Conservation (phyloP, 2,113 vertebrate genomes). For the Antechinus stuartii region DNA sequence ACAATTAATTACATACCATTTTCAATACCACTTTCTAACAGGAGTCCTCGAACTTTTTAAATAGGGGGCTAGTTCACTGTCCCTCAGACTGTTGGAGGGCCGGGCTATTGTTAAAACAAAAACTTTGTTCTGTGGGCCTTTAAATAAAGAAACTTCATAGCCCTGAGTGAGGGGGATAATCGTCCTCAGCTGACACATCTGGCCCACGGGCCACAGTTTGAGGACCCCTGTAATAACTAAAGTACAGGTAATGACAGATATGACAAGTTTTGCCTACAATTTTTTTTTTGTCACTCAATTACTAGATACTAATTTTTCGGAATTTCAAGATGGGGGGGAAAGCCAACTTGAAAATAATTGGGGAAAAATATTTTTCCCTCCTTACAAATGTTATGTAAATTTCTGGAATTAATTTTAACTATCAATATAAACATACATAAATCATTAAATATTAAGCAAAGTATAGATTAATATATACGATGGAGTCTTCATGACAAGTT, state of each 20-base stretch:
- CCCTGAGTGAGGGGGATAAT: no score
- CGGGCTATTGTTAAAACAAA: no score
- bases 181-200: no score
- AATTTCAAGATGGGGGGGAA: background rate
- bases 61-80: no score
- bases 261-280: background rate
- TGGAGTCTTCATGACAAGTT: constrained; percentile 24
- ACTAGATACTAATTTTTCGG: constrained; percentile 2
- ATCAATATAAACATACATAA: background rate
- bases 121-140: no score
- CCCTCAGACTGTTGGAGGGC: no score
- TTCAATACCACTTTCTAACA: constrained; percentile 6
- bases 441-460: background rate
- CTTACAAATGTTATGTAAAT: background rate
- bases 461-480: background rate
- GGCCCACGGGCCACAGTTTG: no score
- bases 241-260: background rate
- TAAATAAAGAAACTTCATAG: no score
- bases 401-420: background rate
- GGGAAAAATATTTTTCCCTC: background rate
- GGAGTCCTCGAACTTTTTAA: no score
- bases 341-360: background rate
- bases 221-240: background rate
- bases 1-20: background rate
- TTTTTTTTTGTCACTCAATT: background rate